Evolutionary conservation across 1,140 invertebrate genomes (phyloP), one percentile per base, ranked within the genome.

Genomic region (Cryptotermes secundus): DNA sequence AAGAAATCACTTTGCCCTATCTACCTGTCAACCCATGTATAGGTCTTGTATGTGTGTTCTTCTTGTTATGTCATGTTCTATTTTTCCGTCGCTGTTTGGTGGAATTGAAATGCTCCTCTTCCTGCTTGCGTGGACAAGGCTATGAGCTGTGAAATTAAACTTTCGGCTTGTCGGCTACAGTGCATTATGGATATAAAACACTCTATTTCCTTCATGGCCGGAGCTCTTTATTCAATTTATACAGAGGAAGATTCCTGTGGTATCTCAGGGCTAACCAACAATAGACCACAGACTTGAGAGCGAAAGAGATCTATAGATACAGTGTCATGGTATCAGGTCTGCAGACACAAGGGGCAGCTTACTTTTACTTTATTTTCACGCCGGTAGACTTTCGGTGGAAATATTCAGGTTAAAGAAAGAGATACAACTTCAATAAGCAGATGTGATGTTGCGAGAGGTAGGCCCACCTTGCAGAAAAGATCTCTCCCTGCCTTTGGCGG

Each of bases 121-220:
- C 45, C 45, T 49, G 45, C 59, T 72, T 72, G 59, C 59, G 26
- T 31, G 59, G 59, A 72, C 59, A 31, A 72, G 2, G 59, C 59
- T 72, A 72, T 72, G 59, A 72, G 59, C 59, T 72, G 59, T 72
- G 59, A 72, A 72, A 72, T 72, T 72, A 72, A 72, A 14, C 26
- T 72, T 72, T 72, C 59, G 59, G 26, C 59, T 72, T 72, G 59
- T 72, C 59, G 59, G 59, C 59, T 26, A 72, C 59, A 72, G 59
- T 72, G 59, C 59, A 72, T 72, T 72, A 72, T 72, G 59, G 59
- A 72, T 72, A 72, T 72, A 72, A 72, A 72, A 72, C 59, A 72
- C n/a, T 72, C 59, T 72, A 72, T 72, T 72, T 72, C 59, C n/a
- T 26, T 72, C 26, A 31, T 31, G 59, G 59, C 26, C 14, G 19